phyloP scores from a whole-genome alignment of 2,113 vertebrate species.

The Sceloporus tristichus region DNA sequence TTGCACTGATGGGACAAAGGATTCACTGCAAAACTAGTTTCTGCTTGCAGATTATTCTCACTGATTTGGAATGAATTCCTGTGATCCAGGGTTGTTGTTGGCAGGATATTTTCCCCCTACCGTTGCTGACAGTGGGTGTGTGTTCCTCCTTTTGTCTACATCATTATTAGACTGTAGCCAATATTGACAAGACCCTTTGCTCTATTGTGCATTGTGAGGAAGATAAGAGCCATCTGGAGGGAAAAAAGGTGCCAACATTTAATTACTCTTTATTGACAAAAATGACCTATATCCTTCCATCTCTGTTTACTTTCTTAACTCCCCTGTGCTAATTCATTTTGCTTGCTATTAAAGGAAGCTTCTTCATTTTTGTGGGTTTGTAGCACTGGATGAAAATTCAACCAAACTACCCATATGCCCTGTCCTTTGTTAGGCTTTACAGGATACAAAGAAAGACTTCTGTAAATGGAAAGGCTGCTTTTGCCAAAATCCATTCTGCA shows the following conservation, averaged over 20 bases:
- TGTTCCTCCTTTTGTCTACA: no score
- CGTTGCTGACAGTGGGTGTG: no score
- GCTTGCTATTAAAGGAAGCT: neutral
- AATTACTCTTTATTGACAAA: constrained; percentile 4
- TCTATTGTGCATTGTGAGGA: neutral
- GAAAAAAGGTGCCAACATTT: neutral
- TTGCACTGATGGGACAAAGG: no score
- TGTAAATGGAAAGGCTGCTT: neutral
- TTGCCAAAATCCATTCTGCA: neutral
- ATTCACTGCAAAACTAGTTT: neutral
- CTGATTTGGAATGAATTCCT: neutral
- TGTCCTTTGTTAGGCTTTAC: neutral
- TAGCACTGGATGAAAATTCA: neutral
- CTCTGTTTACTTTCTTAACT: constrained; percentile 2
- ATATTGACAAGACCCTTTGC: no score
- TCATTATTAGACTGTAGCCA: no score
- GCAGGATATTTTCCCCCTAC: neutral
- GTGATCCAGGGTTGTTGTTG: neutral
- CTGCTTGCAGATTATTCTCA: neutral
- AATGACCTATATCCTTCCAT: neutral
- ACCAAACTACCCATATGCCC: neutral
- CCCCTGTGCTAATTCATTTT: neutral
- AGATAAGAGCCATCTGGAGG: rapidly evolving
- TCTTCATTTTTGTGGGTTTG: neutral
- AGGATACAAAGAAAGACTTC: neutral